Conservation (phyloP, 2,888 invertebrate species). For the Ectemnius continuus region DNA sequence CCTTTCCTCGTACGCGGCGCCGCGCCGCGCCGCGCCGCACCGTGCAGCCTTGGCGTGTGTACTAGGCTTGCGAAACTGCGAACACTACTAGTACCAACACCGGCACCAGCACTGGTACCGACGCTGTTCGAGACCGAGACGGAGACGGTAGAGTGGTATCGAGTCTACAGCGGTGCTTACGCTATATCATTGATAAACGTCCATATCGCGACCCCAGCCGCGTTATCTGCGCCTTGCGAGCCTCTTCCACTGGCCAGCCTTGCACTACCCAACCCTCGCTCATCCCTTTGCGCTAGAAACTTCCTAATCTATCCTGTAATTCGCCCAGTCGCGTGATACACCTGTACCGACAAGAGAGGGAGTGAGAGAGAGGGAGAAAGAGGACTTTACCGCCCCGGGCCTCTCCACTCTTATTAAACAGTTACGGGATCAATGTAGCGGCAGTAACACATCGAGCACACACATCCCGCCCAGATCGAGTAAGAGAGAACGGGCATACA, state of each 20-base stretch:
- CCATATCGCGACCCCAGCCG: constrained; percentile 60
- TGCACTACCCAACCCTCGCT: constrained; percentile 39
- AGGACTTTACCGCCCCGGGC: not conserved
- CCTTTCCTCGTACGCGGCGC: constrained; percentile 46
- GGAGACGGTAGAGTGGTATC: constrained; percentile 29
- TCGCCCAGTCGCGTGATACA: not conserved
- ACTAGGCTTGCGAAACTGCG: not conserved
- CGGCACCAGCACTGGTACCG: not conserved
- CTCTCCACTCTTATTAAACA: too few relatives aligned
- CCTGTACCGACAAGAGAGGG: not conserved
- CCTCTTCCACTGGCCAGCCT: constrained; percentile 30
- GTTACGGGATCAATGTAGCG: too few relatives aligned
- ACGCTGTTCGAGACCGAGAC: constrained; percentile 26
- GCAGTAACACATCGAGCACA: too few relatives aligned
- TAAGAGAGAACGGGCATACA: not conserved
- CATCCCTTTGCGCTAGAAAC: constrained; percentile 39
- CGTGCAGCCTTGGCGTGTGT: constrained; percentile 8
- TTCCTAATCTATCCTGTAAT: not conserved
- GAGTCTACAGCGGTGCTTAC: constrained; percentile 34
- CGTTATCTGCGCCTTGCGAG: constrained; percentile 55
- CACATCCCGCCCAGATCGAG: not conserved
- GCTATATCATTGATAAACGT: constrained; percentile 75
- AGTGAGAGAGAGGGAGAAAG: not conserved
- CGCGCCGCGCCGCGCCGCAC: too few relatives aligned
- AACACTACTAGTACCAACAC: not conserved